Conservation (phyloP, 1,140 invertebrate genomes). For the Ooceraea biroi region DNA sequence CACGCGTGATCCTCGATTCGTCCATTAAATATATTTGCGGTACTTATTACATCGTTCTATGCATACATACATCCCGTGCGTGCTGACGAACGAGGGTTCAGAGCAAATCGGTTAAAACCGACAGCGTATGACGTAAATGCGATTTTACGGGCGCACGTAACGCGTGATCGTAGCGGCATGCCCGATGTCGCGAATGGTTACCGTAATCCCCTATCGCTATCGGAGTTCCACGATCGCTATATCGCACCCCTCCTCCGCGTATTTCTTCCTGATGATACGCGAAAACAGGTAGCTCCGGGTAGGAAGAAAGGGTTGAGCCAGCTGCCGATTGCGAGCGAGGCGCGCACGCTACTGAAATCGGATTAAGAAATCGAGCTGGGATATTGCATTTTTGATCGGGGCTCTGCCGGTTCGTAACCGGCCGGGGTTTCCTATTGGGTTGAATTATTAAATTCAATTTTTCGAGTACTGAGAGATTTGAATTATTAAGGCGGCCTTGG, state of each 20-base stretch:
- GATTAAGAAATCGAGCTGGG: slow-evolving; percentile 85
- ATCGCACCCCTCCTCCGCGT: not conserved
- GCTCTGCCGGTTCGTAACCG: slow-evolving; percentile 74
- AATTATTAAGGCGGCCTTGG: slow-evolving; percentile 83
- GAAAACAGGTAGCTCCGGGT: not conserved
- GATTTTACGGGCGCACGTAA: slow-evolving; percentile 39
- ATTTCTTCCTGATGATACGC: slow-evolving; percentile 21
- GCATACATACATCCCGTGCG: slow-evolving; percentile 25
- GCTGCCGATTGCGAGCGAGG: slow-evolving; percentile 64
- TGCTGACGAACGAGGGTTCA: slow-evolving; percentile 8
- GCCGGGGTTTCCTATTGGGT: slow-evolving; percentile 83
- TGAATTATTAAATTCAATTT: slow-evolving; percentile 87
- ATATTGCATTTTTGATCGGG: slow-evolving; percentile 85
- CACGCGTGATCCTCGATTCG: not conserved
- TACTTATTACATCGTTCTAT: slow-evolving; percentile 34
- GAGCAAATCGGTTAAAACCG: not conserved
- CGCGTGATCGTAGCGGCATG: slow-evolving; percentile 3
- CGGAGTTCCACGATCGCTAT: slow-evolving; percentile 11
- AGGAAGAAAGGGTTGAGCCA: slow-evolving; percentile 34
- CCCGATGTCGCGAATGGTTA: not conserved
- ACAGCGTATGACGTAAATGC: slow-evolving; percentile 15
- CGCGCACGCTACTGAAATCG: slow-evolving; percentile 80
- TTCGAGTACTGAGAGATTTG: slow-evolving; percentile 86
- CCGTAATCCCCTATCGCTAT: not conserved
- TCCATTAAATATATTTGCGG: slow-evolving; percentile 9